phyloP scores from a whole-genome alignment of 2,113 vertebrate species.

The Sinosuthora webbiana region DNA sequence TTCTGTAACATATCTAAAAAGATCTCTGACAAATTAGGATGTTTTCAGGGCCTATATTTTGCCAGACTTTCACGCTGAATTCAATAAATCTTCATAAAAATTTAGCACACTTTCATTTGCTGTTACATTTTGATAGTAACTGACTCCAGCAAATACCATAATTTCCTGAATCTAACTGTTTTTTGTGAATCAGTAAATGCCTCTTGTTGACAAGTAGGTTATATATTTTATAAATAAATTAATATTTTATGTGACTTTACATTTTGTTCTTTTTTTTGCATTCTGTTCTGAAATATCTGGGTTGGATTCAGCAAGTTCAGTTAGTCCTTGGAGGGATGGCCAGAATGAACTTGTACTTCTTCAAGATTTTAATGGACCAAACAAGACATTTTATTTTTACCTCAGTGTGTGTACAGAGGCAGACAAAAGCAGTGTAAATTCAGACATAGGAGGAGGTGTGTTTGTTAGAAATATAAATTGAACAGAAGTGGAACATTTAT shows the following conservation, averaged over 20 bases:
- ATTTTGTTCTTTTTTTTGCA: not conserved
- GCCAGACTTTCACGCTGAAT: not conserved
- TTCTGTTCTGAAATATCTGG: conserved; percentile 32
- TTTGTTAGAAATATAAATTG: not conserved
- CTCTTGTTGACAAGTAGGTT: not conserved
- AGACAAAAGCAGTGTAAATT: conserved; percentile 40
- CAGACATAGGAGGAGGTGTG: not conserved
- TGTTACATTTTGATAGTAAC: not conserved
- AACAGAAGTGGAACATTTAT: not conserved
- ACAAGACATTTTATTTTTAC: conserved; percentile 49
- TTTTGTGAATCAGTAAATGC: not conserved
- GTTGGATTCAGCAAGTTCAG: conserved; percentile 58
- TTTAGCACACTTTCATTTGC: not conserved
- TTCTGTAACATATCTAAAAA: not conserved
- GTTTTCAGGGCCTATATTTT: not conserved
- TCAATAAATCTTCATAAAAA: not conserved
- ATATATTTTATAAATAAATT: not conserved
- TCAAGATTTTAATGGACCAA: conserved; percentile 66
- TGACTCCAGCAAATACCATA: not conserved
- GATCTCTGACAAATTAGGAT: not conserved
- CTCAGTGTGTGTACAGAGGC: not conserved
- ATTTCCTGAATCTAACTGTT: not conserved
- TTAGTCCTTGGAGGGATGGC: conserved; percentile 64
- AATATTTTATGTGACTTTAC: not conserved
- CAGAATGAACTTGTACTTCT: conserved; percentile 63